Base-by-base conservation (phyloP, 2,113 vertebrate species). In the Scophthalmus maximus region DNA sequence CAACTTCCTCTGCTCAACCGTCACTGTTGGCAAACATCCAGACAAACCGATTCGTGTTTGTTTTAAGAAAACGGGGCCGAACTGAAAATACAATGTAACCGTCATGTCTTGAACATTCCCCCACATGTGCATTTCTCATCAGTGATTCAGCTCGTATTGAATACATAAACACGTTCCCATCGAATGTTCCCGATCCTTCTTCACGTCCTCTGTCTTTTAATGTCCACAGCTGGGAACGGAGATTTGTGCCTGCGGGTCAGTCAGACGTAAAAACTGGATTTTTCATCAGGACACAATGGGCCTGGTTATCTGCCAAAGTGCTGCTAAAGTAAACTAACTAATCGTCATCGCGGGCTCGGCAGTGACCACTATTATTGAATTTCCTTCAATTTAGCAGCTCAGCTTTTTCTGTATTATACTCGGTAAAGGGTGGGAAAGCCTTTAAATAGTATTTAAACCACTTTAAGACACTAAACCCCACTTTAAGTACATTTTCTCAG, bases 41-140 rank as follows among this genome's bases (percentile, higher is more conserved):
- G 57, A 68, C 23, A n/a, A 81, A 77, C 42, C n/a, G n/a, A n/a
- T n/a, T n/a, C n/a, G n/a, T 36, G 71, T 86, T 84, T 84, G 70
- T 53, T n/a, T 73, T 76, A 38, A 79, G 34, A 62, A 60, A 81
- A 70, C 27, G 17, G n/a, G n/a, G 25, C 25, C 57, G 46, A 76
- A 61, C 29, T 25, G 0, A 79, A 84, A 73, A 27, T 58, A 66
- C 53, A 62, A 40, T 6, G 0, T 17, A 55, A 47, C 60, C 23
- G 9, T 40, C 47, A 36, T 14, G 49, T 56, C 27, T 36, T 18
- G 20, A 46, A 55, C 49, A 9, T 72, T 55, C 55, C 64, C n/a
- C 66, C 29, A 51, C 68, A 65, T 61, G 74, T 70, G 73, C 15
- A 23, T 68, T 72, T 73, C 52, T 83, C 63, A 38, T 71, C 77